Conservation (phyloP, 2,888 invertebrate species). For the Andrena dorsata region DNA sequence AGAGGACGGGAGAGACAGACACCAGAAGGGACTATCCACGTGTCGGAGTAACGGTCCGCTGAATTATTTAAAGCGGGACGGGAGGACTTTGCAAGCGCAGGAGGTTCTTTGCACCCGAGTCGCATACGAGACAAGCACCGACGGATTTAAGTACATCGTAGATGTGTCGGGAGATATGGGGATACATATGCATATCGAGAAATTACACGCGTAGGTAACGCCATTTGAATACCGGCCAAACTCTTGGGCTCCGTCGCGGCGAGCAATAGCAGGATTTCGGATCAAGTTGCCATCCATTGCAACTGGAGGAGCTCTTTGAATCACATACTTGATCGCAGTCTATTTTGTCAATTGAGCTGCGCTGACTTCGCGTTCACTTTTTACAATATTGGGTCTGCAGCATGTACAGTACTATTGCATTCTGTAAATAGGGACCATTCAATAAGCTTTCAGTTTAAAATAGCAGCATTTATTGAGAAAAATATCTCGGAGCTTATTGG, state of each 20-base stretch:
- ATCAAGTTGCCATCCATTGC: not conserved
- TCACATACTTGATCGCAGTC: too few species aligned
- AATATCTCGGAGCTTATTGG: not conserved
- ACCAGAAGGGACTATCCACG: conserved; percentile 62
- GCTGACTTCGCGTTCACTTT: too few species aligned
- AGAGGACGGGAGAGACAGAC: conserved; percentile 47
- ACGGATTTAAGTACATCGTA: conserved; percentile 47
- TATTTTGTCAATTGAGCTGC: too few species aligned
- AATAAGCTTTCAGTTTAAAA: not conserved
- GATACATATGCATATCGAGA: conserved; percentile 34
- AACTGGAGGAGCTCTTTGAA: not conserved
- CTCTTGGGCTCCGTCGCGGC: not conserved
- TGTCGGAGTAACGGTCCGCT: conserved; percentile 68
- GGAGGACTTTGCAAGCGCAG: conserved; percentile 52
- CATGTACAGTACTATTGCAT: not conserved
- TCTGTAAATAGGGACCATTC: not conserved
- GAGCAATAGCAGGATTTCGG: not conserved
- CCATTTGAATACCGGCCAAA: conserved; percentile 6
- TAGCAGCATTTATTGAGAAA: not conserved
- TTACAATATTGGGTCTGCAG: not conserved
- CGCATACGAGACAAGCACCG: conserved; percentile 51
- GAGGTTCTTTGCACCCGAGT: conserved; percentile 54
- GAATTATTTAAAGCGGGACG: conserved; percentile 70
- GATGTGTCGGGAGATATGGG: conserved; percentile 45
- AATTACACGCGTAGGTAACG: conserved; percentile 24